Percentiles rank a stretch among this genome's conserved stretches.
These are phyloP conservation scores for Alethe diademata DNA, from an alignment of 2,113 vertebrate genomes.

Conservation along the genomic window DNA sequence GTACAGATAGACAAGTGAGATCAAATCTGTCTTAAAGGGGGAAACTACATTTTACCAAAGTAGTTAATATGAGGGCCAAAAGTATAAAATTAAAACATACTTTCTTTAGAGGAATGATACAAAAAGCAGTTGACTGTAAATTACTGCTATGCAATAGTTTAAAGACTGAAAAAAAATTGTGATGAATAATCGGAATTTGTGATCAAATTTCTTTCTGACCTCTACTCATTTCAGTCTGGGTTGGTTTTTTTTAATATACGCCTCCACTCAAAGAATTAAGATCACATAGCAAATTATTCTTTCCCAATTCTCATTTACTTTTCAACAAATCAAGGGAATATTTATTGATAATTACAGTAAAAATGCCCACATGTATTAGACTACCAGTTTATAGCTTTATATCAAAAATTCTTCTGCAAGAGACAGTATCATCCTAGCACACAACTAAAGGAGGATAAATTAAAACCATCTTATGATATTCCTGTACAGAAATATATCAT, in stretches of 20 bases:
- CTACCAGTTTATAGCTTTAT: neutral
- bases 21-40: neutral
- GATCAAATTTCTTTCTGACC: neutral
- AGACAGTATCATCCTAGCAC: neutral
- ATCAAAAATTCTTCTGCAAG: conserved; percentile 11
- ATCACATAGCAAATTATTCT: neutral
- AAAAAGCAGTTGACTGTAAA: neutral
- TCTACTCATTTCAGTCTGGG: neutral
- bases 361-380: neutral
- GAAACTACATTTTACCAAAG: neutral
- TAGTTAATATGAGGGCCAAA: neutral
- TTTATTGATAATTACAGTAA: conserved; percentile 12
- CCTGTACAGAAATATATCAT: neutral
- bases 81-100: neutral
- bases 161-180: neutral
- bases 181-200: neutral
- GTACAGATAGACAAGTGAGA: neutral
- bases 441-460: conserved; percentile 7
- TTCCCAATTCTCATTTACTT: neutral
- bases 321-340: conserved; percentile 17
- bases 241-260: neutral
- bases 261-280: neutral
- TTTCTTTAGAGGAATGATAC: neutral
- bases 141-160: neutral
- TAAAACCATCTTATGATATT: neutral